A percentile compares a stretch with the other conserved stretches of the same genome.
Conservation (phyloP, 2,888 invertebrate genomes). For the Trichopoda pennipes region DNA sequence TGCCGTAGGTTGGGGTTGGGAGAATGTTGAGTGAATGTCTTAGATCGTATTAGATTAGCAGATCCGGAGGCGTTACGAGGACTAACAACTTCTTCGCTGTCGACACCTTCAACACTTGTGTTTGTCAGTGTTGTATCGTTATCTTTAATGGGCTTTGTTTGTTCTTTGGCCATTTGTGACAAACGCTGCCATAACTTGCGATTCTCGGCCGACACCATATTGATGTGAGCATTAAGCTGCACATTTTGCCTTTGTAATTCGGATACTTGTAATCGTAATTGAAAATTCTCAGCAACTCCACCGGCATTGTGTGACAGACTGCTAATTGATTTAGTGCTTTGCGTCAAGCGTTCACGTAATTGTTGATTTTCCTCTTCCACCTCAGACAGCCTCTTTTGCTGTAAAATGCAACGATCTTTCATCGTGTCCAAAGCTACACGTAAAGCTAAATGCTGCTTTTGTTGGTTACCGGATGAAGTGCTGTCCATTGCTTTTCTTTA, state of each 20-base stretch:
- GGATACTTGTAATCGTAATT: conserved; percentile 85
- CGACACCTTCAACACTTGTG: background rate
- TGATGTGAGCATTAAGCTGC: conserved; percentile 88
- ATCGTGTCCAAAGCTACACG: conserved; percentile 90
- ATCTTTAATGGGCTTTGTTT: conserved; percentile 71
- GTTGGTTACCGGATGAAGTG: conserved; percentile 20
- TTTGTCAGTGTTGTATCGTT: conserved; percentile 50
- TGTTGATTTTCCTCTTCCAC: conserved; percentile 90
- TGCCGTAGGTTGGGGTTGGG: conserved; percentile 83
- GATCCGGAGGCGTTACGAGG: conserved; percentile 58
- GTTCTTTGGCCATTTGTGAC: conserved; percentile 84
- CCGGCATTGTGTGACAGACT: conserved; percentile 30
- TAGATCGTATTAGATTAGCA: conserved; percentile 82
- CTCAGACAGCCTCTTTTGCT: conserved; percentile 86
- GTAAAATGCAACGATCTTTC: conserved; percentile 89
- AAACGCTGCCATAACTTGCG: conserved; percentile 89
- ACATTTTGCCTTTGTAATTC: conserved; percentile 88
- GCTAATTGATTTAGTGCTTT: conserved; percentile 75
- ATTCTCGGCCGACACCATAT: conserved; percentile 91
- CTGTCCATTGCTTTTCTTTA: conserved; percentile 38
- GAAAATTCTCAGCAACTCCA: conserved; percentile 80
- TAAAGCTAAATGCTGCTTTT: conserved; percentile 81
- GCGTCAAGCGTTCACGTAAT: conserved; percentile 81
- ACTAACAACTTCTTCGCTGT: conserved; percentile 53
- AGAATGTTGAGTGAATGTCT: conserved; percentile 87